Evolutionary conservation across 2,888 invertebrate species (phyloP).

Genomic region (Pyrochroa serraticornis): DNA sequence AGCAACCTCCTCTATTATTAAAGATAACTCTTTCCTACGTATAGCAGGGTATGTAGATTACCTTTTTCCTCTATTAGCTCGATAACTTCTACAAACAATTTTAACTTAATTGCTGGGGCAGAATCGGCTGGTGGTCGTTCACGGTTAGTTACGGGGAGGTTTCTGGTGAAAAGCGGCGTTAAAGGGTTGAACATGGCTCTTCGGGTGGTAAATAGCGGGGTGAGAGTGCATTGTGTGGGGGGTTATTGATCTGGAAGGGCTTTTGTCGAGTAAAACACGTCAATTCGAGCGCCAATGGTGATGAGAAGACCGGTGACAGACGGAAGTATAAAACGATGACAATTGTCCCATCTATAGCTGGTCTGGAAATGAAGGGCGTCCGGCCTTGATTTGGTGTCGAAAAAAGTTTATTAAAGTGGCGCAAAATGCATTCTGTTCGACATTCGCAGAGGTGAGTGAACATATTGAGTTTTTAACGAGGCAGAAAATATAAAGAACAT

Average conservation of each 20-base stretch:
- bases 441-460: background rate
- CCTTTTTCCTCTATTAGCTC: no score
- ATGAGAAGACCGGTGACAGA: conserved; percentile 2
- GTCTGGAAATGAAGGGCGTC: background rate
- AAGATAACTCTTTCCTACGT: no score
- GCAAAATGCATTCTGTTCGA: background rate
- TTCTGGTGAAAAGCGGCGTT: no score
- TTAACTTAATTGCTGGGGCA: no score
- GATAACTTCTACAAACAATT: no score
- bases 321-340: background rate
- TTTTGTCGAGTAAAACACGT: conserved; percentile 4
- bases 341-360: background rate
- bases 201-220: no score
- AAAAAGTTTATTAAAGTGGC: background rate
- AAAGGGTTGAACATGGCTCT: no score
- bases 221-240: no score
- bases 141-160: no score
- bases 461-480: conserved; percentile 6
- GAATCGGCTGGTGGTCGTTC: no score
- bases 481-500: conserved; percentile 12
- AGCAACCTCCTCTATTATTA: no score
- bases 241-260: conserved; percentile 6
- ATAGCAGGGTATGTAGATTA: no score
- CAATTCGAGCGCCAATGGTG: background rate
- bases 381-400: background rate